Conservation (phyloP, 2,888 invertebrate species). For the Danaus chrysippus region DNA sequence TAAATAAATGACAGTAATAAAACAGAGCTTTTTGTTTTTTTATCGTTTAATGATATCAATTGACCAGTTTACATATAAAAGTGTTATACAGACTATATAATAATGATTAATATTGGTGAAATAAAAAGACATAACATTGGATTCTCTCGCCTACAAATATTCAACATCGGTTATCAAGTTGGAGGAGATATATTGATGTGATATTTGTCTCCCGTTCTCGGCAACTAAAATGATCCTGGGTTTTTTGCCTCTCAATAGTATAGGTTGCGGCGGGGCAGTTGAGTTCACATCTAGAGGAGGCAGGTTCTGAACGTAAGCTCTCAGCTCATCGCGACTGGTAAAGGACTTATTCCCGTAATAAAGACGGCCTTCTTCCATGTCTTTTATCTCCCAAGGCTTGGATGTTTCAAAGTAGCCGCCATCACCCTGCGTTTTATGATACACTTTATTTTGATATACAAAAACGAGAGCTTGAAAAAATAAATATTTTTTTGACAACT, state of each 20-base stretch:
- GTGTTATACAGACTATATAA: too few relatives aligned
- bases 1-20: too few relatives aligned
- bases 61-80: too few relatives aligned
- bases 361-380: constrained; percentile 35
- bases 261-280: constrained; percentile 36
- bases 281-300: constrained; percentile 36
- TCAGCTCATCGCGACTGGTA: constrained; percentile 47
- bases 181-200: constrained; percentile 51
- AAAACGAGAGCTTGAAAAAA: not conserved
- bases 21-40: too few relatives aligned
- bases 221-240: constrained; percentile 50
- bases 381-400: constrained; percentile 46
- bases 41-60: too few relatives aligned
- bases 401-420: constrained; percentile 68
- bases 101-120: too few relatives aligned
- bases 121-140: too few relatives aligned
- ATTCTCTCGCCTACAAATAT: constrained; percentile 44
- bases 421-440: constrained; percentile 48
- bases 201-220: constrained; percentile 49
- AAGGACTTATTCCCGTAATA: constrained; percentile 57
- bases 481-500: not conserved
- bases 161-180: constrained; percentile 47
- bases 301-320: constrained; percentile 40
- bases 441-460: not conserved
- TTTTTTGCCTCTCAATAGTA: constrained; percentile 38